Percentiles rank a stretch among this genome's conserved stretches.
phyloP scores from a whole-genome alignment of 1,140 invertebrate species.

The Heliconius hermathena region DNA sequence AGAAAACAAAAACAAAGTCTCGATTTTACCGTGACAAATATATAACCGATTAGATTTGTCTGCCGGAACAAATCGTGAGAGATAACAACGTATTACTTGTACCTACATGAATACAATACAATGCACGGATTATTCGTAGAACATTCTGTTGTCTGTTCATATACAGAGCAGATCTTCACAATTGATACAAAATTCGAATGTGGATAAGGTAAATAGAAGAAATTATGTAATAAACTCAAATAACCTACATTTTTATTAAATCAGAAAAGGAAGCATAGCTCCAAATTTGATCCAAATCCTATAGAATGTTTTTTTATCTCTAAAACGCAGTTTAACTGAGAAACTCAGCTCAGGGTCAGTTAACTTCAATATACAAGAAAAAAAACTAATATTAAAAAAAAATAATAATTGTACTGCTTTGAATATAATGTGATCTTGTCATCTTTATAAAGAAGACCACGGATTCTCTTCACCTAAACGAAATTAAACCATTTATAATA shows the following conservation, averaged over 20 bases:
- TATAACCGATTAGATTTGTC: not conserved
- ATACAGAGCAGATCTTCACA: not conserved
- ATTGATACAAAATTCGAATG: too few species aligned
- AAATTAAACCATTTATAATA: not conserved
- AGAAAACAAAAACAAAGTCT: not conserved
- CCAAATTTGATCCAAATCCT: too few species aligned
- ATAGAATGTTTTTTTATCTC: too few species aligned
- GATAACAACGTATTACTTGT: constrained; percentile 16
- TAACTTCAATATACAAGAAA: not conserved
- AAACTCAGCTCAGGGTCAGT: too few species aligned
- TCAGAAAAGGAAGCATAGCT: not conserved
- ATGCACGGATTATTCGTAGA: not conserved
- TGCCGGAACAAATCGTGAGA: constrained; percentile 32
- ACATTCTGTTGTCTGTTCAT: not conserved
- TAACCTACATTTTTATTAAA: not conserved
- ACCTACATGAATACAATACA: not conserved
- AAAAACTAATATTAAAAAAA: not conserved
- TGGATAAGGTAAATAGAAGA: too few species aligned
- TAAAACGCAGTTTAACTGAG: too few species aligned
- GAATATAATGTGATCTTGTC: not conserved
- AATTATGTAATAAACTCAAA: too few species aligned
- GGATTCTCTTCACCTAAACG: not conserved
- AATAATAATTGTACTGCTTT: not conserved
- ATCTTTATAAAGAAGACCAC: not conserved
- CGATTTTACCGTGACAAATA: not conserved